Evolutionary conservation across 2,113 vertebrate species (phyloP).

Genomic region (Hemicordylus capensis): DNA sequence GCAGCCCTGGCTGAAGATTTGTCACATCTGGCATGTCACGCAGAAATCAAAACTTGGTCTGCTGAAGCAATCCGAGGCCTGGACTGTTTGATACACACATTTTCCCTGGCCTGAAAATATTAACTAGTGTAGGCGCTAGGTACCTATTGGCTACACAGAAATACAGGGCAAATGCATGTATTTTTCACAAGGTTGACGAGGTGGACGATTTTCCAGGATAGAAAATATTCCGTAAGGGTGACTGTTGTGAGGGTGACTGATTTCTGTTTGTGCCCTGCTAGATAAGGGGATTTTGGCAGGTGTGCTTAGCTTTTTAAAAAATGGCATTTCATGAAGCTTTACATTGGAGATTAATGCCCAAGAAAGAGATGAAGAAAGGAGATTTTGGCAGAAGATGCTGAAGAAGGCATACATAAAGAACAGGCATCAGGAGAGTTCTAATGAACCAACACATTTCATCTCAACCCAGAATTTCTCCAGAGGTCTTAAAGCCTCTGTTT

Average conservation of each 20-base stretch:
- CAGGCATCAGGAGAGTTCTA: neutral
- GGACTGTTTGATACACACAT: conserved; percentile 9
- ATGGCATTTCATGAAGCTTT: neutral
- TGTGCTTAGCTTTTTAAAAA: neutral
- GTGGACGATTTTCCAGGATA: neutral
- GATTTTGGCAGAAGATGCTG: neutral
- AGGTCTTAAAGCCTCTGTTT: neutral
- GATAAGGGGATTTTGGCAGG: conserved; percentile 14
- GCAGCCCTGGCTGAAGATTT: neutral
- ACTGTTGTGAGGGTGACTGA: neutral
- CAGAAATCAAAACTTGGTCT: neutral
- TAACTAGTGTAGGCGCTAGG: neutral
- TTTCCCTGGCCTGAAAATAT: neutral
- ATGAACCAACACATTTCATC: neutral
- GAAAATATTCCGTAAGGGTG: neutral
- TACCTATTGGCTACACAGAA: neutral
- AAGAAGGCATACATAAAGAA: neutral
- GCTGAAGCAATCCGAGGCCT: neutral
- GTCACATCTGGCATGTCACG: neutral
- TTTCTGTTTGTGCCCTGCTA: neutral
- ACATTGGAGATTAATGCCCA: conserved; percentile 3
- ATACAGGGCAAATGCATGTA: neutral
- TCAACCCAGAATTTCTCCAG: neutral
- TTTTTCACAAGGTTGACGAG: conserved; percentile 7
- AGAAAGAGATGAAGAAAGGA: neutral